Base-by-base conservation (phyloP, 2,888 invertebrate genomes). In the Erynnis tages region DNA sequence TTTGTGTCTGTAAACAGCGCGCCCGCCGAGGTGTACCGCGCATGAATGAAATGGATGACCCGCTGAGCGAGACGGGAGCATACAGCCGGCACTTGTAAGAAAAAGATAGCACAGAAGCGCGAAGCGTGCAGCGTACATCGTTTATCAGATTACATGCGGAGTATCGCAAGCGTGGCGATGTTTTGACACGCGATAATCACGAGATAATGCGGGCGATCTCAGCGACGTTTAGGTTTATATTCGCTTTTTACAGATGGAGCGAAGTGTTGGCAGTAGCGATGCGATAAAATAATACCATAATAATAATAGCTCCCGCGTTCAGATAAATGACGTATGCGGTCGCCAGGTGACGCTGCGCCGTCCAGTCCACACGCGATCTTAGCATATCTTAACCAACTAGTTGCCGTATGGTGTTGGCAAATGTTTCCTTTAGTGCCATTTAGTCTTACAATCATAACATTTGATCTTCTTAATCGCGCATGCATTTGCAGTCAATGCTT, bases 171-270 rank as follows among this genome's bases (percentile, higher is more conserved):
- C 84, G 87, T 88, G 89, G 86, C 84, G 86, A 90, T 90, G 90
- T 90, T 90, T 90, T 90, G 90, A 90, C 90, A 90, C 89, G 88
- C 88, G 90, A 90, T 90, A 90, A 90, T 90, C 88, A 87, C 82
- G 79, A 88, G 90, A 88, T 90, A 90, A 90, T 90, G 82, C 88
- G 82, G 75, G 75, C 87, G 86, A 88, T 89, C 88, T 87, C 82
- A 69, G 69, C 73, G 79, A 79, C 86, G 78, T 83, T 89, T 88
- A 87, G 86, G 87, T 85, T 88, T 83, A 88, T 85, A 86, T 86
- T 88, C 78, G 83, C 83, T 87, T 88, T 88, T 85, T 86, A 83
- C 82, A 69, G 73, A 69, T 74, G 69, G 72, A 29, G 16, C 21
- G 25, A 10, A 73, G 72, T 75, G 65, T 67, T 73, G 72, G 69